phyloP scores from a whole-genome alignment of 2,113 vertebrate species.

The Hippocampus mohnikei region DNA sequence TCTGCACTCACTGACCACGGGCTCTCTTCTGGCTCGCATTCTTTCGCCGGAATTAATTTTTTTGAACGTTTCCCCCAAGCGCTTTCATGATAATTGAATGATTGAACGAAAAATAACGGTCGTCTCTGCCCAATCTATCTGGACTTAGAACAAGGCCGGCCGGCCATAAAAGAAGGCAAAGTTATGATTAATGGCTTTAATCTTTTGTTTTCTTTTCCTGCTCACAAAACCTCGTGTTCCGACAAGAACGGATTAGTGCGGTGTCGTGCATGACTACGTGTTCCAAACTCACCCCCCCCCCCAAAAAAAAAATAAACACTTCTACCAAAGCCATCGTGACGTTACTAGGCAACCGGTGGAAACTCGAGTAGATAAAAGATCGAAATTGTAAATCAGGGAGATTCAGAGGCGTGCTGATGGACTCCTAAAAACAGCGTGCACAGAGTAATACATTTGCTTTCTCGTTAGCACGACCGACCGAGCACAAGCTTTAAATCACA shows the following conservation, averaged over 20 bases:
- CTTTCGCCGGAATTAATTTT: conserved; percentile 6
- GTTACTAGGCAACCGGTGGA: conserved; percentile 3
- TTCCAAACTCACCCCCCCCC: conserved; percentile 5
- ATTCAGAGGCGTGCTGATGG: not conserved
- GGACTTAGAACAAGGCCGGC: conserved; percentile 6
- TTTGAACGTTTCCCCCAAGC: conserved; percentile 20
- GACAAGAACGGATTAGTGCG: not conserved
- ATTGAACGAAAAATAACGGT: conserved; percentile 12
- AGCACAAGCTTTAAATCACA: not conserved
- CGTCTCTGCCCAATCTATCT: conserved; percentile 11
- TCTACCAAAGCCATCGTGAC: not conserved
- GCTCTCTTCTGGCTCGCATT: conserved; percentile 8
- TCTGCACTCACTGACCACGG: conserved; percentile 14
- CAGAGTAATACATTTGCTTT: not conserved
- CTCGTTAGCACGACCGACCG: not conserved
- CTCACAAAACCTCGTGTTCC: not conserved
- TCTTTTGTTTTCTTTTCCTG: conserved; percentile 19
- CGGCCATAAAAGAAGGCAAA: conserved; percentile 4
- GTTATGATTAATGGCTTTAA: conserved; percentile 14
- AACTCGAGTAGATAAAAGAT: not conserved
- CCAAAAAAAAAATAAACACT: not conserved
- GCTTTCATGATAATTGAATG: conserved; percentile 29
- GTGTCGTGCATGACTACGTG: not conserved
- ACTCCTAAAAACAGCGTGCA: not conserved
- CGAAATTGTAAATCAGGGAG: not conserved